Base-by-base conservation (phyloP, 2,888 invertebrate species). In the Trachelus iudaicus region DNA sequence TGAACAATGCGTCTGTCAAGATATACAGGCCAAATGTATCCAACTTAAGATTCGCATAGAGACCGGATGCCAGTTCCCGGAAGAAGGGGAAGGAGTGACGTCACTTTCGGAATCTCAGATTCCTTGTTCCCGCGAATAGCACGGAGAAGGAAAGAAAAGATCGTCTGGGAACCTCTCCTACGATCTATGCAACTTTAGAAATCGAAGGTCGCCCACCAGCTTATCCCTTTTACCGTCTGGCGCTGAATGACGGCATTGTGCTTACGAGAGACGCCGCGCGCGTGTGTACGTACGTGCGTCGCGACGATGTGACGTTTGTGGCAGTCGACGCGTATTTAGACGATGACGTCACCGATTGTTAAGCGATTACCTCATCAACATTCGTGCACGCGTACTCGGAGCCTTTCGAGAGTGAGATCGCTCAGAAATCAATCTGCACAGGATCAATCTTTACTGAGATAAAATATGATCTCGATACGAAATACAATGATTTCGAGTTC, bases 321-420 rank as follows among this genome's bases (percentile, higher is more conserved):
- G 9, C 15, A 56, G 40, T 80, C 82, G 79, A 80, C 80, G 79
- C 77, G 73, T n/a, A 73, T 83, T 80, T 87, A 87, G 88, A 87
- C 88, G 86, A 69, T 90, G 90, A 90, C 89, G 89, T 89, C 89
- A 90, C 73, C 83, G 85, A 86, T 86, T 81, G 83, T 84, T 85
- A 78, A 83, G 79, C 83, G 85, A 83, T 89, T 88, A 86, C 85
- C 83, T 87, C 87, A 87, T 79, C 84, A 80, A 75, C n/a, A 23
- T 23, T 56, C 40, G 40, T 23, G 23, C 23, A 56, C 40, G 40
- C 23, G 4, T 15, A 40, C 15, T 40, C 40, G 15, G 40, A 15
- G 15, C 15, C 40, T 56, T 23, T 23, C 23, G 23, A 56, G 23
- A 56, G 40, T 23, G 0, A 23, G 23, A 23, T 4, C 6, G 23